Evolutionary conservation across 2,113 vertebrate genomes (phyloP).

Genomic region (Oncorhynchus clarkii): DNA sequence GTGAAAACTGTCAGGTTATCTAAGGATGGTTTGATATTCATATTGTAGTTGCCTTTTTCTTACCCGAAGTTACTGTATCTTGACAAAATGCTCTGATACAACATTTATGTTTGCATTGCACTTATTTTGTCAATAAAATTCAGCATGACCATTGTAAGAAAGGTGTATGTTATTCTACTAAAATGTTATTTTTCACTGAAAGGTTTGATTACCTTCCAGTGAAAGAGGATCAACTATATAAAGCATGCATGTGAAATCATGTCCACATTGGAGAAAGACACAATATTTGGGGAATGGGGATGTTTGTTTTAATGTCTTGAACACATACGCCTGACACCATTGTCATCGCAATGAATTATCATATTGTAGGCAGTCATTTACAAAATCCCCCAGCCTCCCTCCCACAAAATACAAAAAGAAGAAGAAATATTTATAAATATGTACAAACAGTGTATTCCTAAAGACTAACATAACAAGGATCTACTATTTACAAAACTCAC

Average conservation of each 20-base stretch:
- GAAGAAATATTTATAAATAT: constrained; percentile 63
- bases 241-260: not conserved
- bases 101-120: not conserved
- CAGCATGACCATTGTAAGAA: not conserved
- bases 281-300: no score
- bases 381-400: constrained; percentile 9
- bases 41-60: not conserved
- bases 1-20: no score
- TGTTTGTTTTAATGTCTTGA: not conserved
- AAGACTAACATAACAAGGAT: constrained; percentile 18
- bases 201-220: no score
- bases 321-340: constrained; percentile 6
- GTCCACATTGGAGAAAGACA: no score
- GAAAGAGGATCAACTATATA: no score
- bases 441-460: constrained; percentile 40
- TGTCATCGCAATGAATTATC: constrained; percentile 3
- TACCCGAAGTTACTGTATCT: not conserved
- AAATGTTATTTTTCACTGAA: not conserved
- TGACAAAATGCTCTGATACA: not conserved
- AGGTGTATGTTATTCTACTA: not conserved
- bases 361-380: constrained; percentile 22
- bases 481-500: constrained; percentile 53
- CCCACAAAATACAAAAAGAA: constrained; percentile 30
- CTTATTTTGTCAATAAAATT: not conserved
- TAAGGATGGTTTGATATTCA: no score